Percentiles rank a stretch among this genome's conserved stretches.
Evolutionary conservation across 1,140 invertebrate species (phyloP).

Genomic region (Choristoneura fumiferana): DNA sequence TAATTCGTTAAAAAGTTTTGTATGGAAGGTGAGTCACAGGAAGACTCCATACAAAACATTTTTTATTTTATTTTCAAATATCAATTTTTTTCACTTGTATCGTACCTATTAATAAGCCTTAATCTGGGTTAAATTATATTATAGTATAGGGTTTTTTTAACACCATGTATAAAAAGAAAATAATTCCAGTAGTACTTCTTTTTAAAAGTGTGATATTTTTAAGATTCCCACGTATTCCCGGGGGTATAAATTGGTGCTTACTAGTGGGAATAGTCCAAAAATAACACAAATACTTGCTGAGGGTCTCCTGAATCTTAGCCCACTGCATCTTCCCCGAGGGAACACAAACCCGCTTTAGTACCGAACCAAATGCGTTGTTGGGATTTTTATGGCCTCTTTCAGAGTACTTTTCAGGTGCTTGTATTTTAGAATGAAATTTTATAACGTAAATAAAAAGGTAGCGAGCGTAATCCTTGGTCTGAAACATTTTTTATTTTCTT

Average conservation of each 20-base stretch:
- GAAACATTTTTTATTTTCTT: conserved; percentile 8
- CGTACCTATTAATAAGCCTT: too few species aligned
- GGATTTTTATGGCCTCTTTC: conserved; percentile 11
- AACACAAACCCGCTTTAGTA: conserved; percentile 14
- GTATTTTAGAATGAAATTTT: conserved; percentile 1
- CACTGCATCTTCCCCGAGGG: conserved; percentile 1
- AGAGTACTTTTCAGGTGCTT: conserved; percentile 5
- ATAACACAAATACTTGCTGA: not conserved
- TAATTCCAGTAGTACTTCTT: too few species aligned
- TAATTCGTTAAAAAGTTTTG: not conserved
- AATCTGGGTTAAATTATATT: too few species aligned
- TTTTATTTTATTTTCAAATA: not conserved
- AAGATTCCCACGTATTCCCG: not conserved
- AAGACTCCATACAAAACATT: not conserved
- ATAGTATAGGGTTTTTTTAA: too few species aligned
- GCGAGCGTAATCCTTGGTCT: not conserved
- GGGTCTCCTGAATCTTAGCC: conserved; percentile 7
- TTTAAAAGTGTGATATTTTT: not conserved
- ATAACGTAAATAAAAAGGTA: not conserved
- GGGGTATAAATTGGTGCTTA: too few species aligned
- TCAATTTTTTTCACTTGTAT: too few species aligned
- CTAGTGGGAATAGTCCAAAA: not conserved
- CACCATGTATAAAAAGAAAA: too few species aligned
- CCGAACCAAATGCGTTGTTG: conserved; percentile 14
- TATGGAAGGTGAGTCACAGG: too few species aligned